Conservation (phyloP, 2,113 vertebrate genomes). For the Plecturocebus donacophilus region DNA sequence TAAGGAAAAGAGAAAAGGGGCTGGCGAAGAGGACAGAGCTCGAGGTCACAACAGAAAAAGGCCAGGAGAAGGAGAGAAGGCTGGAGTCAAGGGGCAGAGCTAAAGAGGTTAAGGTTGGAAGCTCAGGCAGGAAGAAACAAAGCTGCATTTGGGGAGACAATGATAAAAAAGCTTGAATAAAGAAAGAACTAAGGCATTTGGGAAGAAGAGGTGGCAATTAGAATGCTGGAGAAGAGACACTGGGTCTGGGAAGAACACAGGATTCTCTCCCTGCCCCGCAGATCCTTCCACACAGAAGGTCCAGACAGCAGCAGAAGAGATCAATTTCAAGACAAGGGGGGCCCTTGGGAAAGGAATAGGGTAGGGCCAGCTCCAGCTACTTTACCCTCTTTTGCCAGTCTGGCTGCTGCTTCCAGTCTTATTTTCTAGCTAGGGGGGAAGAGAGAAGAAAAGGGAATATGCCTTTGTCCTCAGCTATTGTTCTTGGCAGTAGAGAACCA, state of each 20-base stretch:
- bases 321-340: conserved; percentile 60
- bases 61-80: background rate
- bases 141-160: background rate
- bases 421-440: conserved; percentile 48
- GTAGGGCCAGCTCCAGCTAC: background rate
- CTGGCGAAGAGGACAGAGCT: background rate
- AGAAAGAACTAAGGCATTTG: background rate
- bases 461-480: conserved; percentile 68
- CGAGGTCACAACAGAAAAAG: background rate
- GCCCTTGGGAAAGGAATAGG: conserved; percentile 24
- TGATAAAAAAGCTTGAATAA: background rate
- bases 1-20: background rate
- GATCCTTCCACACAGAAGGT: conserved; percentile 51
- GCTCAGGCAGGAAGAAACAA: background rate
- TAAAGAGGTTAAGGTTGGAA: background rate
- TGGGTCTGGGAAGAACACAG: background rate
- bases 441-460: background rate
- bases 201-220: background rate
- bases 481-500: conserved; percentile 49
- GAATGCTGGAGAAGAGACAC: background rate
- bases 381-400: conserved; percentile 2
- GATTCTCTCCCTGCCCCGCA: conserved; percentile 27
- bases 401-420: background rate
- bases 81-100: background rate
- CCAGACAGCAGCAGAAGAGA: conserved; percentile 19